Base-by-base conservation (phyloP, 2,888 invertebrate genomes). In the Campopleginae sp. region DNA sequence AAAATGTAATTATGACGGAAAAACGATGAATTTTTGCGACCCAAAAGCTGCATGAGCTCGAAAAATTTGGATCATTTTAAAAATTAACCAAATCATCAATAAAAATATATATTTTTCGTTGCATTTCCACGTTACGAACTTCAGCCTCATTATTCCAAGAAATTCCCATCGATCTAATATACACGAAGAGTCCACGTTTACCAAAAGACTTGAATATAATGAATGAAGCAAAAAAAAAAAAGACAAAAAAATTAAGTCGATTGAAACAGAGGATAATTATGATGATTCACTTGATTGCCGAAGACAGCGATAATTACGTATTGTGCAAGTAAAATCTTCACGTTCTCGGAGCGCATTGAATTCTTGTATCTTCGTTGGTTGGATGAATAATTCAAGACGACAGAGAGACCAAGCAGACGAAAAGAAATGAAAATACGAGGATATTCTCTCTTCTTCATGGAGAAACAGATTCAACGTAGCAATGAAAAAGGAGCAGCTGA, bases 321-420 rank as follows among this genome's bases (percentile, higher is more conserved):
- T 71, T 23, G 19, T 72, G 19, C 14, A 33, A 54, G 33, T 14
- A 42, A 80, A 51, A 72, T 10, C 17, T 19, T 42, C 33, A 6
- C 31, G 46, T 71, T 46, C 44, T 10, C 46, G 31, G 51, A 10
- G 33, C 3, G 27, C 42, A 42, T 51, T 79, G 58, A 66, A 48
- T 72, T 72, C 70, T 6, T 51, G 27, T 58, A 14, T 58, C 54
- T 31, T 23, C 12, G 19, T 42, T 5, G 72, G 7, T 17, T 38
- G 65, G 51, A 76, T 65, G 66, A 74, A 77, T 84, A 75, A 81
- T 77, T 84, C 74, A 84, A n/a, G 61, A 81, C 0, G 61, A 81
- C 0, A 33, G 38, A 38, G 42, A 58, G 74, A 31, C 51, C 33
- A 63, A 46, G 17, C 10, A n/a, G n/a, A 27, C 1, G 46, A 44